These are phyloP conservation scores for Python bivittatus DNA, from an alignment of 2,113 vertebrate genomes.

Conservation along the genomic window DNA sequence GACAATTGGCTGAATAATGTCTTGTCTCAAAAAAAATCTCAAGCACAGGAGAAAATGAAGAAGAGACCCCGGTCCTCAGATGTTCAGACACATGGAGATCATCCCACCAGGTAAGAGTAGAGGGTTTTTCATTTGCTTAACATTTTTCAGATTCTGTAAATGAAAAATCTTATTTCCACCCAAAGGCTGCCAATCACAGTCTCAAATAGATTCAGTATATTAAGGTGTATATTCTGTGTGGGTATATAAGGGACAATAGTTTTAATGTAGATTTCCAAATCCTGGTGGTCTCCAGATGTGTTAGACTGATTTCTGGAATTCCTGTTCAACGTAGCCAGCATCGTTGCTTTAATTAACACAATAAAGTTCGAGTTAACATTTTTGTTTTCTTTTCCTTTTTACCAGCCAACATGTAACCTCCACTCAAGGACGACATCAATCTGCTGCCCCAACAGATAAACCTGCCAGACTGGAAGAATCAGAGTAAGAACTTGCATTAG, in stretches of 20 bases:
- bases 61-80: constrained; percentile 47
- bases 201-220: background rate
- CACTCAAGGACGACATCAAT: background rate
- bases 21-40: constrained; percentile 78
- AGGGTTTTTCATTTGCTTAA: background rate
- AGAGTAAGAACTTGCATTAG: constrained; percentile 26
- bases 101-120: constrained; percentile 52
- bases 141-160: background rate
- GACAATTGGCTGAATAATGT: constrained; percentile 80
- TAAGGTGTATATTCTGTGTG: background rate
- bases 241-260: too few species aligned
- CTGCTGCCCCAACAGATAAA: background rate
- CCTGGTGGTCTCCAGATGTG: background rate
- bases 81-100: constrained; percentile 3
- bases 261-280: background rate
- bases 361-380: background rate
- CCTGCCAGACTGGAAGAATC: accelerated
- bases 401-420: constrained; percentile 35
- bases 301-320: background rate
- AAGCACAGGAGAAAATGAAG: constrained; percentile 39
- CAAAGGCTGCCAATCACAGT: background rate
- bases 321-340: background rate
- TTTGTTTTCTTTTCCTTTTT: constrained; percentile 27
- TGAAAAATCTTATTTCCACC: background rate
- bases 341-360: background rate